phyloP scores from a whole-genome alignment of 2,113 vertebrate species.

The Falcunculus frontatus region DNA sequence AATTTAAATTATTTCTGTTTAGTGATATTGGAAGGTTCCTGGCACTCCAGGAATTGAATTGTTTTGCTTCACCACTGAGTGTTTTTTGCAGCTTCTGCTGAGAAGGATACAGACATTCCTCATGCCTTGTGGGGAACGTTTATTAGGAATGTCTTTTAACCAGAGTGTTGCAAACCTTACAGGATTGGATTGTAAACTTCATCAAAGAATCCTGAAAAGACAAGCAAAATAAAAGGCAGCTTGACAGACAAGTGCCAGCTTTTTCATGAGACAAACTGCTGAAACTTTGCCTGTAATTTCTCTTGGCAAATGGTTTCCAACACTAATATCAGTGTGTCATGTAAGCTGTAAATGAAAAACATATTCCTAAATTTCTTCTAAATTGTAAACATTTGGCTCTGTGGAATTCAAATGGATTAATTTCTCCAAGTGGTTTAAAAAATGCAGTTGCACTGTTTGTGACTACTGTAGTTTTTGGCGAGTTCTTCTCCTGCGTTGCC shows the following conservation, averaged over 20 bases:
- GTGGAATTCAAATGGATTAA: neutral
- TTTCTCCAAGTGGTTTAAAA: neutral
- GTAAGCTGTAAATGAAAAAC: constrained; percentile 50
- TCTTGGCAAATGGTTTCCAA: constrained; percentile 45
- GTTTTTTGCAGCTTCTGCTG: neutral
- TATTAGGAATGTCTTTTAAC: constrained; percentile 1
- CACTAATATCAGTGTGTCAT: constrained; percentile 21
- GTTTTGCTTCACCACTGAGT: neutral
- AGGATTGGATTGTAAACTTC: neutral
- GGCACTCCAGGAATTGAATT: neutral
- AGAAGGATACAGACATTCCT: neutral
- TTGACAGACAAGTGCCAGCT: constrained; percentile 21
- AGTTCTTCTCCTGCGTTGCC: neutral
- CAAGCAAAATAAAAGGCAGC: constrained; percentile 22
- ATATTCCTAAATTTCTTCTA: constrained; percentile 18
- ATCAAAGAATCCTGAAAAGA: neutral
- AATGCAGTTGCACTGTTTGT: neutral
- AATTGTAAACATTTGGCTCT: neutral
- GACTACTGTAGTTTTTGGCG: neutral
- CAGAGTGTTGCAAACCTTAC: neutral
- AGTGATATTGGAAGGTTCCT: neutral
- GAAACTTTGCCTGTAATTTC: constrained; percentile 36
- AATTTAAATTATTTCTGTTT: neutral
- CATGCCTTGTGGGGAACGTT: neutral
- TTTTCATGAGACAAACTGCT: constrained; percentile 22